These are phyloP conservation scores for Sturmia bella DNA, from an alignment of 2,888 invertebrate species.

Conservation along the genomic window DNA sequence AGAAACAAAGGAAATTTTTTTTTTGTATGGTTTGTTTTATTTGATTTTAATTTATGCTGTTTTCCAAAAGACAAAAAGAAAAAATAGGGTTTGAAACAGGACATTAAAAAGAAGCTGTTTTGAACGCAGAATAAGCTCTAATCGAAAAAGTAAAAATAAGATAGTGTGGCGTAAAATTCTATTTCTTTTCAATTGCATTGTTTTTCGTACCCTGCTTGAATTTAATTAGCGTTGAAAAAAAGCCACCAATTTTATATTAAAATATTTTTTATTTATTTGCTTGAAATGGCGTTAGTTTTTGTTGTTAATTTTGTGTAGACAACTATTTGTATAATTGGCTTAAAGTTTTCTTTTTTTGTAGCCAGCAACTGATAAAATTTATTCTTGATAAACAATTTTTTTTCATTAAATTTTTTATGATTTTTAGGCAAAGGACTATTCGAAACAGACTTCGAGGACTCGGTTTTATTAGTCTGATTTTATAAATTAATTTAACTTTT, in stretches of 20 bases:
- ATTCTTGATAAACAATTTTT: too few relatives aligned
- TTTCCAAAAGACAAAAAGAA: too few relatives aligned
- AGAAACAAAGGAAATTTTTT: conserved; percentile 28
- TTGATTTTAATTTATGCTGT: conserved; percentile 65
- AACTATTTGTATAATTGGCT: conserved; percentile 64
- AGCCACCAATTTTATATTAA: conserved; percentile 22
- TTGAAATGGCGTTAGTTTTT: not conserved
- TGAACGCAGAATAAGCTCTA: too few relatives aligned
- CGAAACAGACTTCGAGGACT: too few relatives aligned
- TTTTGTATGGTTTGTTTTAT: conserved; percentile 31
- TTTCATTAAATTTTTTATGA: too few relatives aligned
- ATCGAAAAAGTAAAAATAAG: too few relatives aligned
- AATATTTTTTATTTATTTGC: conserved; percentile 15
- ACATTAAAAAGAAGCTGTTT: too few relatives aligned
- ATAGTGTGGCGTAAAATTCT: too few relatives aligned
- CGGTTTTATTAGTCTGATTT: too few relatives aligned
- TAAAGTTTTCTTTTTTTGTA: conserved; percentile 42
- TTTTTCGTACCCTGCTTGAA: conserved; percentile 64
- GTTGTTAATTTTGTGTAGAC: not conserved
- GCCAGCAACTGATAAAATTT: not conserved
- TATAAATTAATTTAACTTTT: too few relatives aligned
- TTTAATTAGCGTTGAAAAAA: conserved; percentile 75
- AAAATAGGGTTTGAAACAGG: too few relatives aligned
- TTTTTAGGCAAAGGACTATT: too few relatives aligned
- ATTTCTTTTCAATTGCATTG: not conserved